Base-by-base conservation (phyloP, 2,113 vertebrate species). In the Osmerus mordax region DNA sequence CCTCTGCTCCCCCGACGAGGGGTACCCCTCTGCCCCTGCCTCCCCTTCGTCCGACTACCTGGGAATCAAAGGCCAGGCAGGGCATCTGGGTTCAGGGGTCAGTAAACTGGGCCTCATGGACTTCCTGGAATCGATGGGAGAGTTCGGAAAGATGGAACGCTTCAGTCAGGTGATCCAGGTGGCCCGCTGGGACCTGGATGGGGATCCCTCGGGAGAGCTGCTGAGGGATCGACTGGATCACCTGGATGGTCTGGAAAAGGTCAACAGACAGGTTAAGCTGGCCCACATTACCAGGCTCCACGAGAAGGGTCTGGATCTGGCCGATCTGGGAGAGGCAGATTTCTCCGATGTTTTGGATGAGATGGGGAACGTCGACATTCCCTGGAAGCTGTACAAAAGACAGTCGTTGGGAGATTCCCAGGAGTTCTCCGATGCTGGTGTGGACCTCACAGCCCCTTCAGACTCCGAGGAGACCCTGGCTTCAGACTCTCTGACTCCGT, bases 361-460 rank as follows among this genome's bases (percentile, higher is more conserved):
- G 78, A 91, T 91, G 85, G 90, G 86, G 1, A 92, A 91, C 72
- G 88, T 88, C 0, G 88, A 91, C 55, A 82, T 91, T 75, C 72
- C 87, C 8, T 92, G 86, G 90, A 93, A 90, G 69, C 60, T 92
- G 67, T 93, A 92, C 75, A 91, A 90, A 84, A 78, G 76, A 3
- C 83, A 72, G 23, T 69, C 16, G 0, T 78, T 90, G 84, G 77
- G 81, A 70, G 90, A 88, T 11, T 93, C 92, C 59, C 92, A 91
- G 73, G 91, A 92, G 85, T 92, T 90, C 73, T 92, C 90, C 0
- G 92, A 93, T n/a, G 91, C 91, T 3, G 91, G 91, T 29, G 92
- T 93, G 1, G 91, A 93, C 77, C 86, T 93, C 60, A 91, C 86
- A 2, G 91, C 84, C 66, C 91, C 90, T 0, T 93, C 92, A 63